Percentiles rank a stretch among this genome's conserved stretches.
Evolutionary conservation across 2,113 vertebrate genomes (phyloP).

Genomic region (Patagioenas fasciata): DNA sequence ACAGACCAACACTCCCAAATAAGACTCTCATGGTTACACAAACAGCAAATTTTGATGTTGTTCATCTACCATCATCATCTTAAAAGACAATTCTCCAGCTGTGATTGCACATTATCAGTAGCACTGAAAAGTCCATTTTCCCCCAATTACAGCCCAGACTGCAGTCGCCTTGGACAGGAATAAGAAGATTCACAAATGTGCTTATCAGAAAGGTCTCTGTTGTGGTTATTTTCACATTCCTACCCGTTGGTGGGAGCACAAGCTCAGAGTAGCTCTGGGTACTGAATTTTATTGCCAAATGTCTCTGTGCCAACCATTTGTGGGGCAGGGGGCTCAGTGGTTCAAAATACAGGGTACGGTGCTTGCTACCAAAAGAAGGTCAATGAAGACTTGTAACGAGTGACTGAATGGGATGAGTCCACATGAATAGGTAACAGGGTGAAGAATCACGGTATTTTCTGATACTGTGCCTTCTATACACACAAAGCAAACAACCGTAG

Average conservation of each 20-base stretch:
- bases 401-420: background rate
- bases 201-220: background rate
- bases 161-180: background rate
- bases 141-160: background rate
- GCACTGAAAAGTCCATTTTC: background rate
- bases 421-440: accelerated
- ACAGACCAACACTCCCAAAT: background rate
- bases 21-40: background rate
- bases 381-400: background rate
- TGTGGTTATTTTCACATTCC: background rate
- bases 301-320: accelerated
- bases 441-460: background rate
- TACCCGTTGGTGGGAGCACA: accelerated
- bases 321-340: background rate
- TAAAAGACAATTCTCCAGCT: background rate
- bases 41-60: background rate
- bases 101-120: background rate
- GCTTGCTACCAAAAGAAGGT: background rate
- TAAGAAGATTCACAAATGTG: background rate
- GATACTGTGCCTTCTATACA: too few relatives aligned
- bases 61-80: background rate
- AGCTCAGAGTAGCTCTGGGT: background rate
- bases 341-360: accelerated
- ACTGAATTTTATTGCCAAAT: background rate
- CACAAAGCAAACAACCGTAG: background rate